These are phyloP conservation scores for Presbytis comata DNA, from an alignment of 2,797 vertebrate genomes.

Conservation along the genomic window DNA sequence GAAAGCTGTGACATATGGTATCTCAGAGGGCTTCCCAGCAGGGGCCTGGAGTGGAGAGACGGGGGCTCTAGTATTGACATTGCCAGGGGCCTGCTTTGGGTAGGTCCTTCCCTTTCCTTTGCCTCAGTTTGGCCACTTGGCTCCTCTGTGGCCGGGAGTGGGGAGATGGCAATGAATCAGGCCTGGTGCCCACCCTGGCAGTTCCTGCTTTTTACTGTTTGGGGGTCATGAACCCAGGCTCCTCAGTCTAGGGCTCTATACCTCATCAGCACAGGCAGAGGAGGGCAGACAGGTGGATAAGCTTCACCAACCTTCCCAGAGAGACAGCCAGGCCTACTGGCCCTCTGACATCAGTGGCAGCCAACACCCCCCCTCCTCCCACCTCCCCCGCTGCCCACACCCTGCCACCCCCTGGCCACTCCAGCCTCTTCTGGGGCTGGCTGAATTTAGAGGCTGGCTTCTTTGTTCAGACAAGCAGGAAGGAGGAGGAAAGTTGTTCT, in stretches of 20 bases:
- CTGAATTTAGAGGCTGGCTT: constrained; percentile 3
- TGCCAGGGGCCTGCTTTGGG: not conserved
- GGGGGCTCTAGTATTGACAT: not conserved
- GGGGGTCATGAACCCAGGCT: not conserved
- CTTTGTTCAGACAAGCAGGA: constrained; percentile 61
- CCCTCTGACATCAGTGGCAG: not conserved
- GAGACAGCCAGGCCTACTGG: not conserved
- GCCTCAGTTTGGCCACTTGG: not conserved
- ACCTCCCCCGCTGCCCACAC: not conserved
- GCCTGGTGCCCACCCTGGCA: too few relatives aligned
- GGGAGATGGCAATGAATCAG: not conserved
- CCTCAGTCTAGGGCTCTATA: not conserved
- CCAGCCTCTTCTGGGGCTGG: not conserved
- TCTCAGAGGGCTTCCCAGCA: not conserved
- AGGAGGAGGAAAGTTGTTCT: constrained; percentile 53
- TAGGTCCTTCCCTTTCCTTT: not conserved
- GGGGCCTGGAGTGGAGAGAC: not conserved
- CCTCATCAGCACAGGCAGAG: not conserved
- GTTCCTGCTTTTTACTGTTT: not conserved
- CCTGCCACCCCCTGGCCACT: not conserved
- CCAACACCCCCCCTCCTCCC: not conserved
- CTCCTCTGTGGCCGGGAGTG: not conserved
- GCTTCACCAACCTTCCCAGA: too few relatives aligned
- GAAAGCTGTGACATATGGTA: not conserved
- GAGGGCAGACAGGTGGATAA: not conserved